These are phyloP conservation scores for Eubasilissa regina DNA, from an alignment of 1,140 invertebrate genomes.

Conservation along the genomic window DNA sequence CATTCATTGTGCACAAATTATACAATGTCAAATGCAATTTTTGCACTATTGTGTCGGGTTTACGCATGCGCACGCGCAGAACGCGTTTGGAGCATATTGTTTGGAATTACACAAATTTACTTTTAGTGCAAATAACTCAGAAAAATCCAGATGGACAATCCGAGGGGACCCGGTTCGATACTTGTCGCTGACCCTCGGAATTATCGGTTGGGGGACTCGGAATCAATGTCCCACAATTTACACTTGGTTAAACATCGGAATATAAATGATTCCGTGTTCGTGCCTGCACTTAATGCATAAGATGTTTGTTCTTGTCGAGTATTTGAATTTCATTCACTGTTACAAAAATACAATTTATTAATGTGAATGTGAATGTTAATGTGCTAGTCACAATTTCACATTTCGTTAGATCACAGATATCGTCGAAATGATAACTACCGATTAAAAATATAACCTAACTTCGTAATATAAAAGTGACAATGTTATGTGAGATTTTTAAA, in stretches of 20 bases:
- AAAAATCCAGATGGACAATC: conserved; percentile 39
- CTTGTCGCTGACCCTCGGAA: conserved; percentile 19
- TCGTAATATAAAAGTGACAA: too few species aligned
- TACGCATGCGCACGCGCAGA: conserved; percentile 15
- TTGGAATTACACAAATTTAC: conserved; percentile 51
- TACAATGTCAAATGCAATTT: conserved; percentile 39
- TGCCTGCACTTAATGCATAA: conserved; percentile 30
- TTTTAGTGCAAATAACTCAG: conserved; percentile 50
- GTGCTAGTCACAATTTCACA: too few species aligned
- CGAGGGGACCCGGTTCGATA: conserved; percentile 32
- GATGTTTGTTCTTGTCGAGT: conserved; percentile 6
- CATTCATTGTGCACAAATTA: conserved; percentile 20
- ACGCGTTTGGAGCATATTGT: conserved; percentile 33
- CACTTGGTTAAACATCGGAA: conserved; percentile 40
- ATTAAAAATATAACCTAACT: too few species aligned
- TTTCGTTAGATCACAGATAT: too few species aligned
- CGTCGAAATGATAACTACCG: too few species aligned
- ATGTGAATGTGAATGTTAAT: too few species aligned
- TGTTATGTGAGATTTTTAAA: too few species aligned
- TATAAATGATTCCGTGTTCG: background rate
- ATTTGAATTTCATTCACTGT: too few species aligned
- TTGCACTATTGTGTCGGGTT: conserved; percentile 24
- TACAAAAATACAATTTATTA: too few species aligned
- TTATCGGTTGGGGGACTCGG: conserved; percentile 12
- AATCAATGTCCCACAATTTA: conserved; percentile 43